Conservation (phyloP, 2,888 invertebrate genomes). For the Mythimna albipuncta region DNA sequence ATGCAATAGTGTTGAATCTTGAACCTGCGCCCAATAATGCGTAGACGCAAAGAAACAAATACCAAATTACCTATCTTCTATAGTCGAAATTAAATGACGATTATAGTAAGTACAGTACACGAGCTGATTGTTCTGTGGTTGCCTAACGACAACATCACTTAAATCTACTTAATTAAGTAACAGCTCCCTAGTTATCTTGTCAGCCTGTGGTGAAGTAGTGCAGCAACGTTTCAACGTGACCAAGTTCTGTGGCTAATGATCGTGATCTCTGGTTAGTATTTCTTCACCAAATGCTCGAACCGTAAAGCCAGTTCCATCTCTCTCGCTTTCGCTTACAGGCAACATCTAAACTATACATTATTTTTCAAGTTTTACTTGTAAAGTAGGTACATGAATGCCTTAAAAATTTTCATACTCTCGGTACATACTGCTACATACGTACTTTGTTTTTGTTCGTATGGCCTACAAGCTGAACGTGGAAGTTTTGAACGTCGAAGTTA, state of each 20-base stretch:
- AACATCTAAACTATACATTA: background rate
- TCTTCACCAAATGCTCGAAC: too few relatives aligned
- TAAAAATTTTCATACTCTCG: background rate
- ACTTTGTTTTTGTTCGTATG: background rate
- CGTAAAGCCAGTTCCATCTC: background rate
- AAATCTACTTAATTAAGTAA: too few relatives aligned
- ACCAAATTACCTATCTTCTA: too few relatives aligned
- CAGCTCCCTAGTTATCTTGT: too few relatives aligned
- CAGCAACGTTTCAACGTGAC: too few relatives aligned
- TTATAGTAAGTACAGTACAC: too few relatives aligned
- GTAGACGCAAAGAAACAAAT: background rate
- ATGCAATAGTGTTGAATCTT: background rate
- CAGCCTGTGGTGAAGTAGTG: too few relatives aligned
- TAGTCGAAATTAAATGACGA: background rate
- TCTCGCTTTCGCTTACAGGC: background rate
- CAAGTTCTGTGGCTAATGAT: background rate
- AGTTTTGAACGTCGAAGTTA: conserved; percentile 7
- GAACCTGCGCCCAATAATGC: background rate
- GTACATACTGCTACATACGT: background rate
- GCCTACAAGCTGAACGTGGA: conserved; percentile 1
- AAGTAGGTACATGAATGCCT: background rate
- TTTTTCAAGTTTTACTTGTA: background rate
- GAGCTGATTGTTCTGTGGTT: background rate
- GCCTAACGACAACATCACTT: background rate
- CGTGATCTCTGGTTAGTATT: background rate